Base-by-base conservation (phyloP, 2,888 invertebrate species). In the Lithodes maja region DNA sequence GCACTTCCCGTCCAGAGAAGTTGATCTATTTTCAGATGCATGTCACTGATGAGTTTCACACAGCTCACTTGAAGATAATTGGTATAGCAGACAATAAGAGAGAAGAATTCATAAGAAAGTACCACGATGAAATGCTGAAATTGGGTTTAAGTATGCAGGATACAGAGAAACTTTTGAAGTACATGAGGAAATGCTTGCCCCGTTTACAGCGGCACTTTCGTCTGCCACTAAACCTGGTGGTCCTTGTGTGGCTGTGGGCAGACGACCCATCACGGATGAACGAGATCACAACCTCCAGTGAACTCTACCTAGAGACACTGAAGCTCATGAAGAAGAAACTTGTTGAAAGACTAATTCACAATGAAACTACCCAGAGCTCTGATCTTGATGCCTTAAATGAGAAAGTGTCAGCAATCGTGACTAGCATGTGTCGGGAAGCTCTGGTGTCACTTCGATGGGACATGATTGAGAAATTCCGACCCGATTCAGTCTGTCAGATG, bases 1-100 rank as follows among this genome's bases (percentile, higher is more conserved):
- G 86, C 50, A 86, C 86, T 49, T 81, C 86, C 7, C 86, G 86
- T 50, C 81, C 86, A 74, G 86, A 86, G 69, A 86, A 81, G 69
- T 49, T 71, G 53, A 17, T 12, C 12, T 49, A 81, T 12, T 86
- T 86, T 61, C 49, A 74, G 5, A 54, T n/a, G 15, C 49, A 55
- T 33, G 74, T 86, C n/a, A 80, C 86, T 17, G 2, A 12, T 54
- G 81, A 55, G 52, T 86, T 74, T 33, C 71, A 81, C 3, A 74
- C 69, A 9, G 81, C 81, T 12, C 81, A 80, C n/a, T 79, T 86
- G 3, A 81, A 74, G 75, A 86, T 86, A 9, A 81, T 81, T 74
- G 86, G 86, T 50, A 71, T 86, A 50, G 74, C 81, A 52, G 86
- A 86, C 5, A 74, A 61, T 53, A 81, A 49, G 49, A 78, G 49